Evolutionary conservation across 2,797 vertebrate species (phyloP), one percentile per base, ranked within the genome.

Genomic region (Thamnophis elegans): DNA sequence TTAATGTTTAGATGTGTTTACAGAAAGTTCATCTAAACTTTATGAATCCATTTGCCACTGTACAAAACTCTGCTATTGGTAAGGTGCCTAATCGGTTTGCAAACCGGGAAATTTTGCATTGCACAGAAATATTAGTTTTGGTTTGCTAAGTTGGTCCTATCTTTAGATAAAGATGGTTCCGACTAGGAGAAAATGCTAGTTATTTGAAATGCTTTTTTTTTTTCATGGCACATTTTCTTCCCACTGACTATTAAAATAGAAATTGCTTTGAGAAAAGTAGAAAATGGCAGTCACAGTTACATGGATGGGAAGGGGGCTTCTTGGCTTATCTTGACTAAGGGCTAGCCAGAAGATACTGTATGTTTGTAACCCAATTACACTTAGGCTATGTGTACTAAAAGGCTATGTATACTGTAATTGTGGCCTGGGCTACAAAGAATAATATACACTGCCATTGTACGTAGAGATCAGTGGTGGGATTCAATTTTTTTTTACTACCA

Each of bases 1-100:
- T 96, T 96, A 60, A 96, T 97, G 94, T 97, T 97, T 96, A 97
- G 96, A 95, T 96, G 87, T 97, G 97, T 97, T 98, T 97, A 96
- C 95, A 97, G 96, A 96, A 97, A 97, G 93, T 97, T 97, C 96
- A 95, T 97, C 96, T 96, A 97, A 97, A 95, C 97, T 97, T 97
- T 97, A 97, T 97, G 97, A 97, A 97, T 97, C 97, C 97, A 96
- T 98, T 97, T 97, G 96, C 97, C 95, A 95, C 91, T 55, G 32
- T 97, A 94, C 94, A 93, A 97, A 95, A 97, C 78, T 96, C 97
- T 97, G 97, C 97, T 97, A 97, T 97, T 96, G 96, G 96, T 94
- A 95, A 95, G 97, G 96, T 97, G 89, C 42, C 95, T 95, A 96
- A 42, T 96, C 95, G 91, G 93, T 96, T 96, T 96, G 60, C 32